A percentile compares a stretch with the other conserved stretches of the same genome.
phyloP scores from a whole-genome alignment of 2,113 vertebrate genomes.

The Brachionichthys hirsutus region DNA sequence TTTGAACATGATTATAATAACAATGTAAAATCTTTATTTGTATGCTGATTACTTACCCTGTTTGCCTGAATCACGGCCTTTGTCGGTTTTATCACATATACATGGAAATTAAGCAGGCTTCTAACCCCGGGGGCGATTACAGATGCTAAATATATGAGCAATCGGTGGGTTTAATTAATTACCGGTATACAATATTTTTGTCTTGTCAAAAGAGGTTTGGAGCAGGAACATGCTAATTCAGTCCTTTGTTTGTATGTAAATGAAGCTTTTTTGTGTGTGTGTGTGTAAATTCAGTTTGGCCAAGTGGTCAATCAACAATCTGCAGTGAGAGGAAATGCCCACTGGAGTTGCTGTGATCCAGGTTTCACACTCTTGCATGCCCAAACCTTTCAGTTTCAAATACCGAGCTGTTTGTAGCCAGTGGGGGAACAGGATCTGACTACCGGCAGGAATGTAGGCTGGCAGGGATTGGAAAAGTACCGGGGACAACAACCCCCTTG shows the following conservation, averaged over 20 bases:
- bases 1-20: slow-evolving; percentile 19
- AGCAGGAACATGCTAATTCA: background rate
- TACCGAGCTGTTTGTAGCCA: slow-evolving; percentile 45
- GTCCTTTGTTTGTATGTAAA: slow-evolving; percentile 9
- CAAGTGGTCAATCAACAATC: background rate
- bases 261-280: background rate
- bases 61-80: background rate
- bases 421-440: slow-evolving; percentile 45
- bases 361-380: slow-evolving; percentile 22
- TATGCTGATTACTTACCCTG: slow-evolving; percentile 30
- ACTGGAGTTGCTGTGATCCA: slow-evolving; percentile 51
- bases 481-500: slow-evolving; percentile 4
- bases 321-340: slow-evolving; percentile 52
- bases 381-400: slow-evolving; percentile 20
- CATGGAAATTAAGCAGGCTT: too few relatives aligned
- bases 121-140: too few relatives aligned
- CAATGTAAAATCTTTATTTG: slow-evolving; percentile 14
- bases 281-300: background rate
- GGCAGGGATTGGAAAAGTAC: slow-evolving; percentile 63
- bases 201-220: too few relatives aligned
- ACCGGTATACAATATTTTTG: too few relatives aligned
- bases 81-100: background rate
- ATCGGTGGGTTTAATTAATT: too few relatives aligned
- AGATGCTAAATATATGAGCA: too few relatives aligned
- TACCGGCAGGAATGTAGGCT: slow-evolving; percentile 43